Evolutionary conservation across 2,113 vertebrate genomes (phyloP).

Genomic region (Brachyistius frenatus): DNA sequence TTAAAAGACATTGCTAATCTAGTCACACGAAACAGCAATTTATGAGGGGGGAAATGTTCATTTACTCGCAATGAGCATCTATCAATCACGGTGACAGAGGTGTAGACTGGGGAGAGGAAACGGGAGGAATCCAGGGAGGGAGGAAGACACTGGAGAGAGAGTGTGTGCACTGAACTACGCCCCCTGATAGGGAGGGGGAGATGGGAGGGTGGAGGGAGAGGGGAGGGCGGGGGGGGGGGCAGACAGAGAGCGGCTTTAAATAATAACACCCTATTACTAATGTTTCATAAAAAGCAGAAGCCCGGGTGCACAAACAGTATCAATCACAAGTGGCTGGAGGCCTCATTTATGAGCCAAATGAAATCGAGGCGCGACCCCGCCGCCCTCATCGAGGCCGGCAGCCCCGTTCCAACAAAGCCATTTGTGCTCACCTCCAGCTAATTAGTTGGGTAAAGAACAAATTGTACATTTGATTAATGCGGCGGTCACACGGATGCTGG

Average conservation of each 20-base stretch:
- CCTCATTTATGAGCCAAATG: slow-evolving; percentile 66
- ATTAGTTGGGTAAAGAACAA: slow-evolving; percentile 64
- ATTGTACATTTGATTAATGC: slow-evolving; percentile 70
- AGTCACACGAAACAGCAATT: slow-evolving; percentile 82
- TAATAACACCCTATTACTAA: slow-evolving; percentile 54
- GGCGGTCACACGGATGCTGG: slow-evolving; percentile 15
- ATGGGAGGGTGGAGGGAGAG: slow-evolving; percentile 18
- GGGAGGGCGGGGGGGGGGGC: slow-evolving; percentile 27
- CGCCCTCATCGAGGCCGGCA: slow-evolving; percentile 17
- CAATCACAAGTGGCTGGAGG: slow-evolving; percentile 69
- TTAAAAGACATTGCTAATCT: slow-evolving; percentile 81
- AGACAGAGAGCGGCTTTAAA: slow-evolving; percentile 37
- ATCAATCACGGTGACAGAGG: slow-evolving; percentile 83
- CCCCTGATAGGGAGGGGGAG: slow-evolving; percentile 46
- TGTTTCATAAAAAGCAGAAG: slow-evolving; percentile 64
- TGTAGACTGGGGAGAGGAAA: slow-evolving; percentile 67
- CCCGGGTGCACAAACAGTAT: slow-evolving; percentile 56
- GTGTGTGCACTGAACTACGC: slow-evolving; percentile 58
- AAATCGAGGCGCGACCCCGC: slow-evolving; percentile 63
- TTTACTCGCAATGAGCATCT: slow-evolving; percentile 79
- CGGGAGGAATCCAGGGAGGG: slow-evolving; percentile 57
- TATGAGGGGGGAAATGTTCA: slow-evolving; percentile 80
- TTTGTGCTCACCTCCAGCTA: slow-evolving; percentile 61
- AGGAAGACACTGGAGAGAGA: slow-evolving; percentile 50
- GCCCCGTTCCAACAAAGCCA: slow-evolving; percentile 48